Conservation (phyloP, 2,797 vertebrate species). For the Poecilia picta region DNA sequence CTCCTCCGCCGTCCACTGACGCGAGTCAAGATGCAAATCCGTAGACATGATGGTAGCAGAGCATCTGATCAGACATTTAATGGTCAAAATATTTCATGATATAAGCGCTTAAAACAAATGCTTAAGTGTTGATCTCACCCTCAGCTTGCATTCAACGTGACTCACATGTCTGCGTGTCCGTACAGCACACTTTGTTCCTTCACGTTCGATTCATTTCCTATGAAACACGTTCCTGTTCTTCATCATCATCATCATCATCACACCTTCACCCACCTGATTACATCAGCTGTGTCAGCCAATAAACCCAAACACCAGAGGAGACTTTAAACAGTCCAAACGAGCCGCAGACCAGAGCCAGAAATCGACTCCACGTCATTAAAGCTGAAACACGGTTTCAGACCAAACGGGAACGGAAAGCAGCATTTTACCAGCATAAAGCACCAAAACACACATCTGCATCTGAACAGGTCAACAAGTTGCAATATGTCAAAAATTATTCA, state of each 20-base stretch:
- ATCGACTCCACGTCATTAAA: not conserved
- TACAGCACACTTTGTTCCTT: constrained; percentile 46
- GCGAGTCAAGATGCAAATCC: not conserved
- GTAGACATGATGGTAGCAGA: not conserved
- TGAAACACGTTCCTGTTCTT: constrained; percentile 32
- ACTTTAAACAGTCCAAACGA: not conserved
- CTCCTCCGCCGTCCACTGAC: not conserved
- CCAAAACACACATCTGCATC: not conserved
- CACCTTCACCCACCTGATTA: constrained; percentile 41
- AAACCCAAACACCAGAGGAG: constrained; percentile 39
- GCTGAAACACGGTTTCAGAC: not conserved
- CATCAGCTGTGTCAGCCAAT: constrained; percentile 54
- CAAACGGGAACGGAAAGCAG: not conserved
- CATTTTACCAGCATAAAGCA: not conserved
- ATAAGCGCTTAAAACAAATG: constrained; percentile 5
- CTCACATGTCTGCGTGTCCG: constrained; percentile 45
- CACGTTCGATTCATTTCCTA: constrained; percentile 48
- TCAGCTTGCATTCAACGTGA: constrained; percentile 6
- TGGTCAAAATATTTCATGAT: constrained; percentile 25
- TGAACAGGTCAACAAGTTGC: not conserved
- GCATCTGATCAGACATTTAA: constrained; percentile 15
- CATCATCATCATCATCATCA: constrained; percentile 51
- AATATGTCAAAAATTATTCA: not conserved
- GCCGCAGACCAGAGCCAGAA: not conserved
- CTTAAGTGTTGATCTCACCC: constrained; percentile 48